Evolutionary conservation across 2,113 vertebrate species (phyloP).

Genomic region (Pterocles orientalis): DNA sequence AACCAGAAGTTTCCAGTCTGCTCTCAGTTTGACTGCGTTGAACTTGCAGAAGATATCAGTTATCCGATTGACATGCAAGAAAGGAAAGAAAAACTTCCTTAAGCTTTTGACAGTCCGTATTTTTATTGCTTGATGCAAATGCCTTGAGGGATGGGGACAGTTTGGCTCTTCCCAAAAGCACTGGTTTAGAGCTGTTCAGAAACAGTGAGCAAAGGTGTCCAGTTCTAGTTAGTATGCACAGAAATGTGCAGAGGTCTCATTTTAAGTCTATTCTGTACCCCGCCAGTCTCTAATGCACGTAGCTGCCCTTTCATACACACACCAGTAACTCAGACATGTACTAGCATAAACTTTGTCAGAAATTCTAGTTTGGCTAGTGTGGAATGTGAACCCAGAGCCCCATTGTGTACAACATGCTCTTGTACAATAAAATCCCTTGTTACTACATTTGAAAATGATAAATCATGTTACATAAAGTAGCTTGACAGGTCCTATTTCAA

Average conservation of each 20-base stretch:
- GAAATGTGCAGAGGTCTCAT: background rate
- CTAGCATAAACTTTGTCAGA: background rate
- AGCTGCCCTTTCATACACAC: background rate
- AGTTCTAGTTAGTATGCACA: background rate
- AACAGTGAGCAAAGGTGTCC: background rate
- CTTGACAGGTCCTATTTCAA: slow-evolving; percentile 61
- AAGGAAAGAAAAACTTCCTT: background rate
- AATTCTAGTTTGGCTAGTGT: background rate
- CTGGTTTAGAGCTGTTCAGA: background rate
- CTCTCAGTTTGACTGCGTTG: background rate
- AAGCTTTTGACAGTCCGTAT: background rate
- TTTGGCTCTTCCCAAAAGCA: accelerated
- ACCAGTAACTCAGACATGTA: background rate
- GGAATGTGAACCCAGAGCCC: background rate
- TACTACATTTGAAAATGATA: slow-evolving; percentile 63
- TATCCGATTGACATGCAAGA: background rate
- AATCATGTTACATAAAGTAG: slow-evolving; percentile 67
- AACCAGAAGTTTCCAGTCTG: background rate
- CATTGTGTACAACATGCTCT: slow-evolving; percentile 37
- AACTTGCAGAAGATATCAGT: background rate
- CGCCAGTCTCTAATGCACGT: background rate
- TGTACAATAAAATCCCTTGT: slow-evolving; percentile 63
- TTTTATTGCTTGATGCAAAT: background rate
- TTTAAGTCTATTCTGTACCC: background rate
- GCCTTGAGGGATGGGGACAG: background rate